Base-by-base conservation (phyloP, 2,888 invertebrate species). In the Mythimna ferrago region DNA sequence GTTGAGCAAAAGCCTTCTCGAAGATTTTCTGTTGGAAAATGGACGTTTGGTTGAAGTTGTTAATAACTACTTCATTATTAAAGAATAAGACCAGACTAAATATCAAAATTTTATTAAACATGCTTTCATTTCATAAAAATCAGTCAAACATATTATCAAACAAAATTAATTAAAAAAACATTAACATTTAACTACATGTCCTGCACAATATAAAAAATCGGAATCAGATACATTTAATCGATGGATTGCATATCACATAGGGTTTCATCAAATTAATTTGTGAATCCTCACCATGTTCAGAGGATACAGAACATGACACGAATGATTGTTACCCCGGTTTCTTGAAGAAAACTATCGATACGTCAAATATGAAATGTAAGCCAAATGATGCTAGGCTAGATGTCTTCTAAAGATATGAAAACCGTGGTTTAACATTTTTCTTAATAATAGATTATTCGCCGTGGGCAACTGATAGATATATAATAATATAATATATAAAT, bases 61-160 rank as follows among this genome's bases (percentile, higher is more conserved):
- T 6, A 14, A 16, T 26, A 66, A 19, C 2, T 38, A 26, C 10
- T 9, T 19, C 0, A 66, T 16, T 21, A 6, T 0, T 26, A 70
- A 38, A 68, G 0, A 71, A 71, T 51, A 70, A n/a, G 53, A 70
- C 5, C 2, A 32, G 6, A 9, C 7, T n/a, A 32, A 19, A 11
- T 60, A 60, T 53, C 6, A 71, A 53, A 2, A 71, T n/a, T 53
- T 16, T 71, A 71, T 71, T 60, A 32, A 32, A 9, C 6, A 57
- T 19, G n/a, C 32, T 41, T 60, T 11, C 3, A 69, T 38, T 51
- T 58, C 19, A 35, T 11, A 60, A 32, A 41, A 70, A 0, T 41
- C 32, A 71, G n/a, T 41, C 38, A 70, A 51, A 41, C n/a, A 51
- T 69, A 57, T n/a, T n/a, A n/a, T n/a, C n/a, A n/a, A n/a, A n/a